These are phyloP conservation scores for Chironomus tentans DNA, from an alignment of 2,888 invertebrate species.

Conservation along the genomic window DNA sequence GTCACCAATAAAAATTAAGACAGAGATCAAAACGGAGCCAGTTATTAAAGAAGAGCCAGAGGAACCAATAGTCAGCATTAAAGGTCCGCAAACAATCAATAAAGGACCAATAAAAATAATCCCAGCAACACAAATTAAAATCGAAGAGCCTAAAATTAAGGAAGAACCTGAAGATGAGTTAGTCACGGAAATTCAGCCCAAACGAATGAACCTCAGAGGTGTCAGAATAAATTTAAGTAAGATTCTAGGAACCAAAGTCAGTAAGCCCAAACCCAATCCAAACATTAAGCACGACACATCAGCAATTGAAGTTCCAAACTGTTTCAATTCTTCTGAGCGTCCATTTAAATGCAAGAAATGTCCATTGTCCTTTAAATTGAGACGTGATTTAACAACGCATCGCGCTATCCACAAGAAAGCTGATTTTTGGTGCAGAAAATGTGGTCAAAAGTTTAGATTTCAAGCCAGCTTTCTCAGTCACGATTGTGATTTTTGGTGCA, in stretches of 20 bases:
- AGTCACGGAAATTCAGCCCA: too few species aligned
- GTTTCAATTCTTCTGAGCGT: background rate
- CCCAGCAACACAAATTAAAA: background rate
- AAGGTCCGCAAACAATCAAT: too few species aligned
- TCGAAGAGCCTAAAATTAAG: background rate
- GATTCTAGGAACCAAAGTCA: background rate
- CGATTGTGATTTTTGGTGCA: background rate
- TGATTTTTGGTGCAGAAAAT: background rate
- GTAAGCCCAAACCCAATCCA: background rate
- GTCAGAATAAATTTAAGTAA: background rate
- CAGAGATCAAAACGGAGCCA: background rate
- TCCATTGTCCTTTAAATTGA: background rate
- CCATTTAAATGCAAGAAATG: background rate
- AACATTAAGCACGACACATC: background rate
- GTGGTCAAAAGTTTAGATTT: background rate
- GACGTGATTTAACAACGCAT: background rate
- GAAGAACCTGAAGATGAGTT: background rate
- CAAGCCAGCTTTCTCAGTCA: background rate
- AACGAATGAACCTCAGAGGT: background rate
- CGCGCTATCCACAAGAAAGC: background rate
- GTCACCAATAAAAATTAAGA: background rate
- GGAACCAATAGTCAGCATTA: too few species aligned
- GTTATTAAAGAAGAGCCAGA: background rate
- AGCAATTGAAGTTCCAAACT: background rate
- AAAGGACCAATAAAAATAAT: too few species aligned